Evolutionary conservation across 2,888 invertebrate genomes (phyloP), one percentile per base, ranked within the genome.

Genomic region (Ferdinandea cuprea): DNA sequence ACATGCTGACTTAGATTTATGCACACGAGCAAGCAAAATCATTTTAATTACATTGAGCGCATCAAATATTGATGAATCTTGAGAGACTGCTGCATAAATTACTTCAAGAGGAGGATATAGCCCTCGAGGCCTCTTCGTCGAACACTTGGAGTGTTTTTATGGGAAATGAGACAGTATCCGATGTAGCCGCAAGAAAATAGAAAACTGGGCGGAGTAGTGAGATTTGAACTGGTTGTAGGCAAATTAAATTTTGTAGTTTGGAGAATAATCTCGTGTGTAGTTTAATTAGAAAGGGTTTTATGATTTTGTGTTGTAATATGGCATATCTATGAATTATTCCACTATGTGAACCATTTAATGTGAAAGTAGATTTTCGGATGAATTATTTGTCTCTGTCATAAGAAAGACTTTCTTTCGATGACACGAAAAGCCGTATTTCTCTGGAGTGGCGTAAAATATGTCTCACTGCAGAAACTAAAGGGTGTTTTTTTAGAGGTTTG

Each of bases 41-140:
- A 66, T 66, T 83, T 83, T 83, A 77, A 77, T 83, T 77, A 78
- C 83, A 83, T 83, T 32, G 78, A 83, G 78, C 72, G 78, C 78
- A 83, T 83, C 83, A 61, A 68, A 77, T 72, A 66, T 56, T 78
- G 83, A 83, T 73, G 83, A 44, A 30, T 77, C 68, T 56, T 83
- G 56, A 72, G 72, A 73, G 48, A 40, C 13, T 32, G 61, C 50
- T 21, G n/a, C 48, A 19, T 50, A 37, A 48, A 40, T 50, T 61
- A 42, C 13, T 42, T 17, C 13, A 13, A 40, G 25, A 30, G 35
- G 56, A 46, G 56, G 40, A 48, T 56, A 30, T 48, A 48, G 17
- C 58, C 17, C 46, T 58, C n/a, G 28, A 25, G 37, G 58, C 48
- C 19, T 28, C n/a, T 11, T 37, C 46, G 4, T 66, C n/a, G 19